These are phyloP conservation scores for Halichondria panicea DNA, from an alignment of 37 sponge, comb jelly and placozoan genomes.

Conservation along the genomic window DNA sequence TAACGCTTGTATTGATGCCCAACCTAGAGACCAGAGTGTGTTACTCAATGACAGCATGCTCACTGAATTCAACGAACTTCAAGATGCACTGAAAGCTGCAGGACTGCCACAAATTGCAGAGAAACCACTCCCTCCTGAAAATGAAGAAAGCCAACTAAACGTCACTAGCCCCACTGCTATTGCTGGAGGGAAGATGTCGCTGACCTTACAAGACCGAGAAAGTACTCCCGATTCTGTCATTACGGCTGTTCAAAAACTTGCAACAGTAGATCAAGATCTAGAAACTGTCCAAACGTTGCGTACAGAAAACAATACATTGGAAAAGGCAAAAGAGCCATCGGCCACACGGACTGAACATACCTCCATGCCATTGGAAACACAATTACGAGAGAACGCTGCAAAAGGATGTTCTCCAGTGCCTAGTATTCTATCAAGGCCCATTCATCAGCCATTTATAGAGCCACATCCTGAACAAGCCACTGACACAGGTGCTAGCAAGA, in stretches of 20 bases:
- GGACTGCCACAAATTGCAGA: slow-evolving; percentile 37
- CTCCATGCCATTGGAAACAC: not conserved
- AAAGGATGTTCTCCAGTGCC: too few species aligned
- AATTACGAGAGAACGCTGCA: not conserved
- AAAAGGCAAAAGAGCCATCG: not conserved
- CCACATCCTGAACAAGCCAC: not conserved
- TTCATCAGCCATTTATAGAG: not conserved
- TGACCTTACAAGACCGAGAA: too few species aligned
- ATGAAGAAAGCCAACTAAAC: not conserved
- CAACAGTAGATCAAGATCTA: not conserved
- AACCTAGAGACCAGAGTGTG: not conserved
- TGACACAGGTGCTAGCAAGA: not conserved
- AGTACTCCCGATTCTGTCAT: not conserved
- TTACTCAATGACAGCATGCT: not conserved
- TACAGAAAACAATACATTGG: not conserved
- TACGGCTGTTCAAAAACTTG: not conserved
- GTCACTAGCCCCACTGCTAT: too few species aligned
- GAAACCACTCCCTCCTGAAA: not conserved
- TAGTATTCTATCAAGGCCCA: not conserved
- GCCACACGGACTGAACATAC: too few species aligned
- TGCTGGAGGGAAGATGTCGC: too few species aligned
- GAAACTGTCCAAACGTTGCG: not conserved
- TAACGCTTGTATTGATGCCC: not conserved
- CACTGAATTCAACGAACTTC: slow-evolving; percentile 44
- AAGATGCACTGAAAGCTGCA: slow-evolving; percentile 60